Percentiles rank a stretch among this genome's conserved stretches.
phyloP scores from a whole-genome alignment of 2,888 invertebrate species.

The Eubasilissa splendida region DNA sequence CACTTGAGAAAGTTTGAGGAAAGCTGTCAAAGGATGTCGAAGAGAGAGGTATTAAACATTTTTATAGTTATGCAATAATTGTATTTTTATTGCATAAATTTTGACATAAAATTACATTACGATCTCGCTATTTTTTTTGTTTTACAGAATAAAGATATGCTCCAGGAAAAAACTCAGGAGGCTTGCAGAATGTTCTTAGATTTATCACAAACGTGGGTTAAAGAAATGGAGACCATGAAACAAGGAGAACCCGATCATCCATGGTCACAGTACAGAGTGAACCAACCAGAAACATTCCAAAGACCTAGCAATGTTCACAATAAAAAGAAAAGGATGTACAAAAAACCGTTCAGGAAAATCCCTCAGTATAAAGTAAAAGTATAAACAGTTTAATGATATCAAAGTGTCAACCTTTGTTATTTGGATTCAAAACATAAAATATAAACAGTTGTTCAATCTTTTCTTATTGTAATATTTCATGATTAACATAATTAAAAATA shows the following conservation, averaged over 20 bases:
- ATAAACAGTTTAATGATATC: constrained; percentile 13
- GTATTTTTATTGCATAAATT: not conserved
- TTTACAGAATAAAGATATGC: constrained; percentile 17
- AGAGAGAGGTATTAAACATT: constrained; percentile 25
- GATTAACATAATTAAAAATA: no score
- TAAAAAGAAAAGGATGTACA: constrained; percentile 66
- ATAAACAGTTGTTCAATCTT: no score
- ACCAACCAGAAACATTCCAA: constrained; percentile 67
- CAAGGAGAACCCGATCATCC: constrained; percentile 72
- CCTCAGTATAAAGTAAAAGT: constrained; percentile 48
- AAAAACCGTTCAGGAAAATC: constrained; percentile 61
- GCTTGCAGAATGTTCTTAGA: constrained; percentile 66
- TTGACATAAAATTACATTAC: not conserved
- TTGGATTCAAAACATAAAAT: no score
- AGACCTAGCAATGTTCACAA: constrained; percentile 55
- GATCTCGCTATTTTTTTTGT: not conserved
- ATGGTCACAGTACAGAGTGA: constrained; percentile 76
- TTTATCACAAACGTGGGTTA: constrained; percentile 36
- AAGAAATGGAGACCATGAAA: constrained; percentile 67
- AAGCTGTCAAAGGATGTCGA: constrained; percentile 64
- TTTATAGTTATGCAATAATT: not conserved
- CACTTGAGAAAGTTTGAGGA: constrained; percentile 77
- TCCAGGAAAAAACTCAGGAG: constrained; percentile 62
- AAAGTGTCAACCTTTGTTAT: not conserved
- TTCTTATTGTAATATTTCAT: no score